Evolutionary conservation across 2,113 vertebrate genomes (phyloP).

Genomic region (Strix aluco): DNA sequence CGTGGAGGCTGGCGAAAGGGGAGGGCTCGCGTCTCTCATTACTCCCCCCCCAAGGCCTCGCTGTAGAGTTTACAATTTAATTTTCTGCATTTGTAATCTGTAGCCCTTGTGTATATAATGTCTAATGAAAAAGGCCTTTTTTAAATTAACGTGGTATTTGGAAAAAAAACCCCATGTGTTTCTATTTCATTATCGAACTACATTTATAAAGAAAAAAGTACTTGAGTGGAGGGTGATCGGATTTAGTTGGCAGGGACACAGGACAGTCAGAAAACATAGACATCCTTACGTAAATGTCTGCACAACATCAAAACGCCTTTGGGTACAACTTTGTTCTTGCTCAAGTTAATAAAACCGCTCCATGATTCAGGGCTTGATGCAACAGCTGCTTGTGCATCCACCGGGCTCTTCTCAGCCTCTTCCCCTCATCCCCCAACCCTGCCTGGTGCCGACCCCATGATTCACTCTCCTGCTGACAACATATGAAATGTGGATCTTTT

Average conservation of each 20-base stretch:
- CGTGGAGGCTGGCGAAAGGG: background rate
- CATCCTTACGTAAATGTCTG: background rate
- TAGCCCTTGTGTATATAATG: conserved; percentile 64
- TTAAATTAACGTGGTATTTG: conserved; percentile 76
- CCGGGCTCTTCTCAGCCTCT: background rate
- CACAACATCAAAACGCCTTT: background rate
- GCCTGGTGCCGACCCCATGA: accelerated
- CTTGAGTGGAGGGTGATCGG: background rate
- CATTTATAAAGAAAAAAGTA: conserved; percentile 5
- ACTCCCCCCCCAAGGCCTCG: conserved; percentile 18
- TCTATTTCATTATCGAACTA: conserved; percentile 65
- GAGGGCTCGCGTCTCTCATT: conserved; percentile 33
- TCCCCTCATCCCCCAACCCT: background rate
- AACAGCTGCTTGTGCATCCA: background rate
- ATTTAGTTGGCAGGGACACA: background rate
- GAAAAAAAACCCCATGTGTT: conserved; percentile 57
- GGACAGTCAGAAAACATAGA: background rate
- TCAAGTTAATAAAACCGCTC: background rate
- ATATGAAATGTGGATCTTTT: accelerated
- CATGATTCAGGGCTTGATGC: background rate
- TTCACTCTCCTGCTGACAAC: background rate
- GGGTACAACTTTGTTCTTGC: background rate
- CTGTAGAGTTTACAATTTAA: conserved; percentile 68
- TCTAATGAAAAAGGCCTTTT: conserved; percentile 74
- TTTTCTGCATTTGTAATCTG: conserved; percentile 71